Percentiles rank a stretch among this genome's conserved stretches.
phyloP scores from a whole-genome alignment of 1,140 invertebrate genomes.

The Formica exsecta region DNA sequence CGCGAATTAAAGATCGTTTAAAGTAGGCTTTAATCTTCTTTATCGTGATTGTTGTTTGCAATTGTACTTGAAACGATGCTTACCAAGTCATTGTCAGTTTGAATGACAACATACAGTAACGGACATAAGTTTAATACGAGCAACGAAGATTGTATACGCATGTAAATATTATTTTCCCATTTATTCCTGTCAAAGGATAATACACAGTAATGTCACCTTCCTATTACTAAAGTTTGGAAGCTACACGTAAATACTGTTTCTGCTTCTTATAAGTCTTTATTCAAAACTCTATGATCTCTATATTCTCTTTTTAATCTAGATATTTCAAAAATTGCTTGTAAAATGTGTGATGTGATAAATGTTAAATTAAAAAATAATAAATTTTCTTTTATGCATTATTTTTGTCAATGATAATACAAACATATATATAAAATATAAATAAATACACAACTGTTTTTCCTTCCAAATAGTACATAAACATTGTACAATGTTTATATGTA shows the following conservation, averaged over 20 bases:
- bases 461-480: background rate
- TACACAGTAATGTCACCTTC: background rate
- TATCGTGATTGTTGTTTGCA: constrained; percentile 50
- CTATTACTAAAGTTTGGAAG: constrained; percentile 5
- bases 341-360: background rate
- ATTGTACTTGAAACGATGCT: constrained; percentile 56
- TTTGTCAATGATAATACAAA: background rate
- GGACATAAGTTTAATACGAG: constrained; percentile 30
- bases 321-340: background rate
- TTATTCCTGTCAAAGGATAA: background rate
- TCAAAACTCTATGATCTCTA: background rate
- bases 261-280: background rate
- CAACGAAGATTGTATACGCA: background rate
- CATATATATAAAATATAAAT: background rate
- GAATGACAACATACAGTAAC: constrained; percentile 38
- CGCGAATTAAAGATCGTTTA: constrained; percentile 37
- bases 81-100: constrained; percentile 34
- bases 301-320: background rate
- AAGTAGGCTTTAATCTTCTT: constrained; percentile 34
- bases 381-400: background rate
- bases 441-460: background rate
- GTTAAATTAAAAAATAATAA: background rate
- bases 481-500: constrained; percentile 1
- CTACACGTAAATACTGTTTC: background rate
- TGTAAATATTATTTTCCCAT: constrained; percentile 49